phyloP scores from a whole-genome alignment of 1,140 invertebrate species.

The Eueides isabella region DNA sequence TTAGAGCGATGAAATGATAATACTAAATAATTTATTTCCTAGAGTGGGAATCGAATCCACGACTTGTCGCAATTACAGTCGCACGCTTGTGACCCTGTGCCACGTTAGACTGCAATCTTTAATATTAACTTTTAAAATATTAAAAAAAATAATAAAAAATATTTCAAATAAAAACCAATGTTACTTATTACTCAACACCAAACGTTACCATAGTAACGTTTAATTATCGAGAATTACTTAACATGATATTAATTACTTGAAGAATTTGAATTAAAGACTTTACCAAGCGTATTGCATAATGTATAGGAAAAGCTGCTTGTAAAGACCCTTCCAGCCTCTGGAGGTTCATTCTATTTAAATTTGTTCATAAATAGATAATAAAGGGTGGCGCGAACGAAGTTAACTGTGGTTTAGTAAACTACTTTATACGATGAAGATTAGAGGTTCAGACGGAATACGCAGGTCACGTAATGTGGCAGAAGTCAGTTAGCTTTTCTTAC shows the following conservation, averaged over 20 bases:
- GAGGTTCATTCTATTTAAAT: slow-evolving; percentile 50
- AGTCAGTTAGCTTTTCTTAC: slow-evolving; percentile 18
- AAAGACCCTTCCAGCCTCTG: background rate
- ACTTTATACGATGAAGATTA: slow-evolving; percentile 72
- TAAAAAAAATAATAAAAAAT: too few species aligned
- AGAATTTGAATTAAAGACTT: slow-evolving; percentile 12
- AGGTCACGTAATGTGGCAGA: slow-evolving; percentile 28
- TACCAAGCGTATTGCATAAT: slow-evolving; percentile 31
- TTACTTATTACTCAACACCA: background rate
- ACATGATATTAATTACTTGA: slow-evolving; percentile 19
- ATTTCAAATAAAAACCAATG: background rate
- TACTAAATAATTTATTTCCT: too few species aligned
- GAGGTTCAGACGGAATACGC: background rate
- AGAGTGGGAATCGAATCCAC: too few species aligned
- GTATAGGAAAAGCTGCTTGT: slow-evolving; percentile 16
- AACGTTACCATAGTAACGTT: slow-evolving; percentile 1
- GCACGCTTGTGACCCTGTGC: too few species aligned
- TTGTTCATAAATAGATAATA: slow-evolving; percentile 72
- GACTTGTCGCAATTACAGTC: too few species aligned
- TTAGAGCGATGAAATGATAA: too few species aligned
- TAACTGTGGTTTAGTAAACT: slow-evolving; percentile 66
- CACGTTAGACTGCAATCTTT: too few species aligned
- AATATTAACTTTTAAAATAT: too few species aligned
- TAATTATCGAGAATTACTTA: slow-evolving; percentile 17
- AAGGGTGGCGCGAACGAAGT: slow-evolving; percentile 49